These are phyloP conservation scores for Aix galericulata DNA, from an alignment of 2,113 vertebrate genomes.

Conservation along the genomic window DNA sequence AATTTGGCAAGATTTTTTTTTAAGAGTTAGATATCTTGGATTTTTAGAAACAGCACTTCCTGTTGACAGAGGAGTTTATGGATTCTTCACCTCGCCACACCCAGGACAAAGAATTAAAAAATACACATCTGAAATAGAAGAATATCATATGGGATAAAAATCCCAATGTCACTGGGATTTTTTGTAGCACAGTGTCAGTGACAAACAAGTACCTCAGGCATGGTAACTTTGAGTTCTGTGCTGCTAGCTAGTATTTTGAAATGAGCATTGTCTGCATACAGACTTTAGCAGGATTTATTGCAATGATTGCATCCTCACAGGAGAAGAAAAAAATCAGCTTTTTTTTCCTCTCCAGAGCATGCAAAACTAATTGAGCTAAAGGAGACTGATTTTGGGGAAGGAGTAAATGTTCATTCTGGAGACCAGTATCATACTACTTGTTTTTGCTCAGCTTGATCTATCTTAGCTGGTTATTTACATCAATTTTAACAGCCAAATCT, in stretches of 20 bases:
- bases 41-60: constrained; percentile 15
- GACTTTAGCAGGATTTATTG: background rate
- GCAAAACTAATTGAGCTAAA: background rate
- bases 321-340: background rate
- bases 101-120: constrained; percentile 33
- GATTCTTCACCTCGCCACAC: constrained; percentile 39
- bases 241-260: background rate
- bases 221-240: background rate
- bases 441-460: background rate
- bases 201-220: background rate
- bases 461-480: background rate
- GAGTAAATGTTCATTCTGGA: background rate
- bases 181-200: background rate
- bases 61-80: background rate
- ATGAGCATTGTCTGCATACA: background rate
- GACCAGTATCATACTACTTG: background rate
- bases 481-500: background rate
- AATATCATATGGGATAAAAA: background rate
- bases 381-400: background rate
- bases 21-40: background rate
- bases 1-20: background rate
- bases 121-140: constrained; percentile 15
- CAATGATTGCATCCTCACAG: background rate
- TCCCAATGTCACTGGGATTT: background rate
- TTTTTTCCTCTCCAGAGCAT: background rate